Conservation (phyloP, 2,888 invertebrate genomes). For the Agonopterix heracliana region DNA sequence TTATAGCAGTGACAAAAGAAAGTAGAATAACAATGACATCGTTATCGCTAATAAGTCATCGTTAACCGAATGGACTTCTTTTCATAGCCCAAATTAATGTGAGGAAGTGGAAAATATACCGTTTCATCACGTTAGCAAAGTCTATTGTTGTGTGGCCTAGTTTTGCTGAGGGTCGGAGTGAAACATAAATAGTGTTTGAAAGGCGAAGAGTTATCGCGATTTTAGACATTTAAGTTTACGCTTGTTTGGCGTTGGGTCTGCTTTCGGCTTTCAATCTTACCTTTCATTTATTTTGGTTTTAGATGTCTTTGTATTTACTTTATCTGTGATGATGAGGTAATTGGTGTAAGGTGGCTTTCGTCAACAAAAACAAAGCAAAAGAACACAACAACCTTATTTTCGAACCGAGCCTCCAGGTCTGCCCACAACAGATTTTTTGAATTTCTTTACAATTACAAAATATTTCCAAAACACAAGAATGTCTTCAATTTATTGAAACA, state of each 20-base stretch:
- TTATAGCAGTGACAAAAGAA: conserved; percentile 28
- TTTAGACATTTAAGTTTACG: conserved; percentile 1
- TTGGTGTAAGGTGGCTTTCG: no score
- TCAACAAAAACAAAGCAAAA: no score
- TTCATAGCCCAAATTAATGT: conserved; percentile 36
- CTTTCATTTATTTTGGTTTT: no score
- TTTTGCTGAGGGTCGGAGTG: conserved; percentile 13
- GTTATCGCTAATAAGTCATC: conserved; percentile 60
- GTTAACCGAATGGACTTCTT: conserved; percentile 53
- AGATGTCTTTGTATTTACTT: no score
- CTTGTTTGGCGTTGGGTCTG: background rate
- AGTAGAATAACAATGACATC: conserved; percentile 44
- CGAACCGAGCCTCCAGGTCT: no score
- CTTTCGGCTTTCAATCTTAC: no score
- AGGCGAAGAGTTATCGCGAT: conserved; percentile 7
- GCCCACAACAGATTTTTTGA: no score
- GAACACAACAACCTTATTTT: no score
- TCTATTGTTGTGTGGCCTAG: conserved; percentile 29
- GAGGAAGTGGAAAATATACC: conserved; percentile 33
- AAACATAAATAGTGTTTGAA: conserved; percentile 16
- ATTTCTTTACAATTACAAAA: no score
- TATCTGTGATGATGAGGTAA: no score
- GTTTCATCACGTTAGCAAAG: conserved; percentile 28
- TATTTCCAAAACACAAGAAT: no score
- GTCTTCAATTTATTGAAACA: no score